Base-by-base conservation (phyloP, 2,888 invertebrate species). In the Agelastica alni region DNA sequence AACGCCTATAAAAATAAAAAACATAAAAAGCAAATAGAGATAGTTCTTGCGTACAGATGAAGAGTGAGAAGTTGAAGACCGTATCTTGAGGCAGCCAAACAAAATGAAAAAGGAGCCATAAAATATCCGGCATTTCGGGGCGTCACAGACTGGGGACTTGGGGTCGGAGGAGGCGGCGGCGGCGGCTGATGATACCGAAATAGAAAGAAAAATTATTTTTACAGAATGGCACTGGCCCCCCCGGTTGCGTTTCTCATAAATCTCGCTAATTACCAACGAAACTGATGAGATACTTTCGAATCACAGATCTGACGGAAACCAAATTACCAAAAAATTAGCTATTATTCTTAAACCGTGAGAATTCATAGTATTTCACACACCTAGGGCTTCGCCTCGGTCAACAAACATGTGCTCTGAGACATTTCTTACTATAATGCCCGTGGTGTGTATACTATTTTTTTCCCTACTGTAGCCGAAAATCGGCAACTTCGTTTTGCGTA, bases 81-180 rank as follows among this genome's bases (percentile, higher is more conserved):
- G 26, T 30, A 41, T 20, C 41, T 32, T 42, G 41, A 41, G 41
- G 26, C 26, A 26, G 6, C 26, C 26, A 16, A 32, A 12, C 59
- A 56, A 67, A 67, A 67, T 66, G 66, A 65, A 67, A 67, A 66
- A 67, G 62, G 64, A 53, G 59, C 59, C 63, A 63, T 64, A 66
- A 66, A 65, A 66, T 65, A 65, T 65, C 60, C 61, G 61, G 54
- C 56, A 45, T 55, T 36, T 55, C 28, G 55, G 58, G 55, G 53
- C 54, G 58, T 43, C 47, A 49, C 51, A 59, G 60, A 61, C 51
- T 56, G 60, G 62, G 62, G 63, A n/a, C n/a, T n/a, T n/a, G n/a
- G n/a, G n/a, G n/a, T n/a, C n/a, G n/a, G n/a, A n/a, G n/a, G n/a
- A n/a, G n/a, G n/a, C n/a, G n/a, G n/a, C n/a, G 63, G 61, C 63